A percentile compares a stretch with the other conserved stretches of the same genome.
These are phyloP conservation scores for Polyommatus icarus DNA, from an alignment of 2,888 invertebrate genomes.

Conservation along the genomic window DNA sequence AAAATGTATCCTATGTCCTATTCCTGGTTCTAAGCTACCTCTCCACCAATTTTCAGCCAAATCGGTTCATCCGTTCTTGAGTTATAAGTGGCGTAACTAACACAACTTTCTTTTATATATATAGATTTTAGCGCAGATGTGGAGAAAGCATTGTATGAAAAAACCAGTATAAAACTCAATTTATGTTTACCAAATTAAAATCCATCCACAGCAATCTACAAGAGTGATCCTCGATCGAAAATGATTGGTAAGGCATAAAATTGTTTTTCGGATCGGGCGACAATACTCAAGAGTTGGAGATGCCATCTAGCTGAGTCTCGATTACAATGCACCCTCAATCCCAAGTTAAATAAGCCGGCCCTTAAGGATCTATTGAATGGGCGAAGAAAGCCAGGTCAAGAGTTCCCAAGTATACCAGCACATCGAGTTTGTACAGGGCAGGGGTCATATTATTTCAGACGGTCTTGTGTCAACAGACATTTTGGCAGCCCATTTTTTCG, in stretches of 20 bases:
- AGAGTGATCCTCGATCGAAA: slow-evolving; percentile 20
- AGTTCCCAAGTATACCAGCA: slow-evolving; percentile 28
- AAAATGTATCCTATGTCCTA: no score
- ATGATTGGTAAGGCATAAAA: slow-evolving; percentile 39
- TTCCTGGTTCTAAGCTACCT: no score
- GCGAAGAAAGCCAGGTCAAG: slow-evolving; percentile 51
- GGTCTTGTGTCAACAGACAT: not conserved
- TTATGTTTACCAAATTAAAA: not conserved
- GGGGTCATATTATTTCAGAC: slow-evolving; percentile 6
- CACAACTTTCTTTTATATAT: no score
- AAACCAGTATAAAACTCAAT: not conserved
- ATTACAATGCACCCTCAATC: slow-evolving; percentile 50
- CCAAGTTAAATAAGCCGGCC: slow-evolving; percentile 52
- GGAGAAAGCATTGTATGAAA: slow-evolving; percentile 23
- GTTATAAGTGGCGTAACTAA: no score
- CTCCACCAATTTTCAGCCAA: no score
- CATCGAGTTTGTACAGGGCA: slow-evolving; percentile 2
- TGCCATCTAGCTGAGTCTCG: slow-evolving; percentile 38
- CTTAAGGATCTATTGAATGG: slow-evolving; percentile 46
- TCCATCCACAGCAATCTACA: not conserved
- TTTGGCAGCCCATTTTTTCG: not conserved
- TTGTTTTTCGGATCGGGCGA: slow-evolving; percentile 39
- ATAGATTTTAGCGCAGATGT: slow-evolving; percentile 29
- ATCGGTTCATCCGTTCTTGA: no score
- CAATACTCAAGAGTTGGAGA: slow-evolving; percentile 39